Evolutionary conservation across 2,113 vertebrate genomes (phyloP).

Genomic region (Larimichthys polyactis): DNA sequence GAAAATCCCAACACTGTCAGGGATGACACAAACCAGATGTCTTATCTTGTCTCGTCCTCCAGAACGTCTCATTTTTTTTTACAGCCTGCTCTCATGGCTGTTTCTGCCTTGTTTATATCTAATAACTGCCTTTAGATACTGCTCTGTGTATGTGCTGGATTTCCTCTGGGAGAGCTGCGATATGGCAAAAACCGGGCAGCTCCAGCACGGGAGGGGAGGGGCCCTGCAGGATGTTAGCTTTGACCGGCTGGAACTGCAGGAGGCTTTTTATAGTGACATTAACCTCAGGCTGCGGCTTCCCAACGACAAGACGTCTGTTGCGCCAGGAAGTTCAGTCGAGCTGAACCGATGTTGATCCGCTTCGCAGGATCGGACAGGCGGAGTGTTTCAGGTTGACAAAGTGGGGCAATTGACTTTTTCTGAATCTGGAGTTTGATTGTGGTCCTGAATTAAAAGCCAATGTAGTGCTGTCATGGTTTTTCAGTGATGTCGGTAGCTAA

Average conservation of each 20-base stretch:
- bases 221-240: slow-evolving; percentile 63
- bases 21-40: slow-evolving; percentile 47
- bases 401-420: slow-evolving; percentile 12
- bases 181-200: slow-evolving; percentile 24
- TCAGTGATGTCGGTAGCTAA: background rate
- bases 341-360: slow-evolving; percentile 21
- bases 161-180: slow-evolving; percentile 26
- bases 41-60: slow-evolving; percentile 35
- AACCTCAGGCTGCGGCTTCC: slow-evolving; percentile 29
- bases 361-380: background rate
- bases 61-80: slow-evolving; percentile 17
- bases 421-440: slow-evolving; percentile 24
- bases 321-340: slow-evolving; percentile 18
- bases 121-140: slow-evolving; percentile 43
- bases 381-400: slow-evolving; percentile 28
- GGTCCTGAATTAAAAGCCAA: slow-evolving; percentile 9
- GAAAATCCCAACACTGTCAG: slow-evolving; percentile 17
- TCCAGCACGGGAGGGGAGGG: slow-evolving; percentile 30
- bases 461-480: slow-evolving; percentile 15
- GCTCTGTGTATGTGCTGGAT: slow-evolving; percentile 35
- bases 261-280: slow-evolving; percentile 71
- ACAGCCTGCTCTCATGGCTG: slow-evolving; percentile 7
- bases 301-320: slow-evolving; percentile 33
- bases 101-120: slow-evolving; percentile 28
- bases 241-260: slow-evolving; percentile 57